Evolutionary conservation across 1,140 invertebrate species (phyloP), one percentile per base, ranked within the genome.

Genomic region (Conopomorpha cramerella): DNA sequence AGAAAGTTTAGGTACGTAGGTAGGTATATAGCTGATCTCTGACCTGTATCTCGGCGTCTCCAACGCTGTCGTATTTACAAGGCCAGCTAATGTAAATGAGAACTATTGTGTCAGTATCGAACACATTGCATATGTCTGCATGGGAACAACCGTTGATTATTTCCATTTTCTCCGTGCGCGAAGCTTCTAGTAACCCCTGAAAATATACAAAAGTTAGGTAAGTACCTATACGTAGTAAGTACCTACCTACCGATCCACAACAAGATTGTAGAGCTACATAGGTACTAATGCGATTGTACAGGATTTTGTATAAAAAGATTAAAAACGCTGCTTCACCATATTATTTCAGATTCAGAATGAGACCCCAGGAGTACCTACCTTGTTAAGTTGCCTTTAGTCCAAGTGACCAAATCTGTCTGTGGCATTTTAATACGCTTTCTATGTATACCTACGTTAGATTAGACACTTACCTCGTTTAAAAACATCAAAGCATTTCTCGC

Each of bases 61-160:
- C 56, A 28, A 38, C 59, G 16, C 46, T 39, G 18, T 44, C 39
- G 30, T 56, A 49, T 50, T 53, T 67, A 38, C 52, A 62, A 2
- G 70, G 62, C 62, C 57, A 64, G n/a, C 53, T 56, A 42, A 74
- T 57, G 30, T 52, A 70, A 6, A 30, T 30, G 3, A 27, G 45
- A 3, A 68, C 59, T 25, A 74, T 53, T 2, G 70, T 63, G 16
- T 58, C 31, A 2, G 55, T 51, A 13, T 71, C 70, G 30, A 70
- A 74, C 32, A 74, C 36, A 39, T 65, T 70, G 35, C 64, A 74
- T 11, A 74, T 41, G 32, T 74, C 70, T 26, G 62, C 53, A 26
- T 64, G 50, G 1, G 55, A 41, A 23, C 56, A 60, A 3, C 53
- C 68, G 36, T 65, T 51, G 11, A 50, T 48, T 17, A 74, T 67